These are phyloP conservation scores for Alloplasta piceator DNA, from an alignment of 2,888 invertebrate genomes.

Conservation along the genomic window DNA sequence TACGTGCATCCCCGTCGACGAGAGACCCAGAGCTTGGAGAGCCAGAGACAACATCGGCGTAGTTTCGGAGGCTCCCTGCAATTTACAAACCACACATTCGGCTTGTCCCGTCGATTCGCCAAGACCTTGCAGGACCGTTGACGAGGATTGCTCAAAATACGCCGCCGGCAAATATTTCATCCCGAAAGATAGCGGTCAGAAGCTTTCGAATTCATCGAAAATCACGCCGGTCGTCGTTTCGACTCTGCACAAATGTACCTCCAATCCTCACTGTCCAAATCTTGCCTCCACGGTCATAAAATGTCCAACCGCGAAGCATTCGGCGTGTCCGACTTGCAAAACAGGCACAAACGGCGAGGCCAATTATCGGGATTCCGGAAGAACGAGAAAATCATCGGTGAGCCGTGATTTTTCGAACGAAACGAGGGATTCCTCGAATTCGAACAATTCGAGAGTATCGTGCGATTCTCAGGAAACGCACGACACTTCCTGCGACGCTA, in stretches of 20 bases:
- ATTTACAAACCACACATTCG: conserved; percentile 55
- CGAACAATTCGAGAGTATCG: conserved; percentile 16
- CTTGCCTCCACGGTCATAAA: conserved; percentile 43
- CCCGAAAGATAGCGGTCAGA: conserved; percentile 65
- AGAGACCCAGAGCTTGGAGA: conserved; percentile 76
- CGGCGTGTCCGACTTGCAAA: conserved; percentile 68
- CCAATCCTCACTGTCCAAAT: conserved; percentile 73
- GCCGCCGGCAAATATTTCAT: conserved; percentile 64
- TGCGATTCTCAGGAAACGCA: background rate
- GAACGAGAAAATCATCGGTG: conserved; percentile 43
- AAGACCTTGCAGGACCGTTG: conserved; percentile 68
- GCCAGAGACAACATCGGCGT: conserved; percentile 69
- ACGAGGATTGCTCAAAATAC: conserved; percentile 52
- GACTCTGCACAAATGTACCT: conserved; percentile 74
- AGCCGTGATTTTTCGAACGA: conserved; percentile 16
- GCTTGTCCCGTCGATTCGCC: conserved; percentile 56
- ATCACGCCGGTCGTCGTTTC: conserved; percentile 60
- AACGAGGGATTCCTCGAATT: conserved; percentile 52
- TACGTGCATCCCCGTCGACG: conserved; percentile 68
- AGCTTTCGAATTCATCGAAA: conserved; percentile 57
- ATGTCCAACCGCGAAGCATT: conserved; percentile 43
- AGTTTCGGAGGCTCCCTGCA: conserved; percentile 72
- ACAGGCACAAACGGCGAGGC: conserved; percentile 50
- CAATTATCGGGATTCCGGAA: conserved; percentile 56
- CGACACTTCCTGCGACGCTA: conserved; percentile 22